Conservation (phyloP, 53 echinoderm and acorn worm species). For the Pentamera pediparva region DNA sequence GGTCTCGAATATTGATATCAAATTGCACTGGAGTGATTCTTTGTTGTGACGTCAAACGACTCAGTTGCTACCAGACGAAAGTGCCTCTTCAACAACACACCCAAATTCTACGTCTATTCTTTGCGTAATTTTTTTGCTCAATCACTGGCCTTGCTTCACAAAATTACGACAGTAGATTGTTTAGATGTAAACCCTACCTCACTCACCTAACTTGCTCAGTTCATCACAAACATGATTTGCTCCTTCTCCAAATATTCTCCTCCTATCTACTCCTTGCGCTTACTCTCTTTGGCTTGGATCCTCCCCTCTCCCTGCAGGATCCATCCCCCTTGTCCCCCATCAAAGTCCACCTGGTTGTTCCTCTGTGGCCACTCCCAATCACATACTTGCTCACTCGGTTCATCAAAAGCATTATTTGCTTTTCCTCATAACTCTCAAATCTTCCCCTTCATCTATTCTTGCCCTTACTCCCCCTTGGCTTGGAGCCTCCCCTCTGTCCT, state of each 20-base stretch:
- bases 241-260: background rate
- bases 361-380: slow-evolving; percentile 53
- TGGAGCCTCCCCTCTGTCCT: background rate
- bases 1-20: too few relatives aligned
- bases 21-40: too few relatives aligned
- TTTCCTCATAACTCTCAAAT: background rate
- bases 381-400: too few relatives aligned
- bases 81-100: too few relatives aligned
- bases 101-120: too few relatives aligned
- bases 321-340: background rate
- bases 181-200: background rate
- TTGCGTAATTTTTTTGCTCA: too few relatives aligned
- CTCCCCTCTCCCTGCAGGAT: background rate
- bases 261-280: background rate
- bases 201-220: too few relatives aligned
- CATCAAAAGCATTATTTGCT: background rate
- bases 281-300: background rate
- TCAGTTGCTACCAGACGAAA: too few relatives aligned
- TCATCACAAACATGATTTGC: background rate
- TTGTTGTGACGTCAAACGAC: too few relatives aligned
- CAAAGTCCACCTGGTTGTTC: slow-evolving; percentile 21
- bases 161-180: too few relatives aligned
- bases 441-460: background rate
- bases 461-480: background rate
- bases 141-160: too few relatives aligned